These are phyloP conservation scores for Zingel zingel DNA, from an alignment of 2,113 vertebrate species.

Conservation along the genomic window DNA sequence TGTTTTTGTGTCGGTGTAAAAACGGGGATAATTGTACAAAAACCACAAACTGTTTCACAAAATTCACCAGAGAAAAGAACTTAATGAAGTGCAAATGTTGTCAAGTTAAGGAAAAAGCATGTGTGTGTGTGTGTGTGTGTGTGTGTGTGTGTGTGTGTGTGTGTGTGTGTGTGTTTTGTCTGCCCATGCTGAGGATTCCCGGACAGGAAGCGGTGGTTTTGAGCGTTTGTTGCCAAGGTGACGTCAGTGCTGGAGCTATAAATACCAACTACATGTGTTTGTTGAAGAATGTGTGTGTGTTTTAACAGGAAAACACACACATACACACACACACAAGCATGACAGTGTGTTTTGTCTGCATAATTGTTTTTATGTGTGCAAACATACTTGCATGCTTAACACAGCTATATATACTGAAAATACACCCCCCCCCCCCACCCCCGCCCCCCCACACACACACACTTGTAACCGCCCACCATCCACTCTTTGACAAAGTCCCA, in stretches of 20 bases:
- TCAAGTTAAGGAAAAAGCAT: too few relatives aligned
- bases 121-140: conserved; percentile 13
- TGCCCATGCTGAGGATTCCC: conserved; percentile 2
- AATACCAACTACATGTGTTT: conserved; percentile 73
- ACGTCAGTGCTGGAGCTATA: conserved; percentile 71
- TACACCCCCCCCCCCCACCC: too few relatives aligned
- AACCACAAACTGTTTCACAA: too few relatives aligned
- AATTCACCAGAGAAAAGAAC: too few relatives aligned
- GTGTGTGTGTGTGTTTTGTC: not conserved
- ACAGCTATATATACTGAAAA: not conserved
- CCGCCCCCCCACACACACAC: not conserved
- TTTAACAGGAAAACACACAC: conserved; percentile 44
- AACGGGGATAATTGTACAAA: not conserved
- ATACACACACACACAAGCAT: conserved; percentile 4
- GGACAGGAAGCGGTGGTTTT: conserved; percentile 57
- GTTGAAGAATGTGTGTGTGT: conserved; percentile 72
- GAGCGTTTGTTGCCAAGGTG: conserved; percentile 51
- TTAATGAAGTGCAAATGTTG: too few relatives aligned
- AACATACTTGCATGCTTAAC: not conserved
- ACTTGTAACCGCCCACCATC: not conserved
- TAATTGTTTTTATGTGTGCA: conserved; percentile 2
- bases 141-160: conserved; percentile 13
- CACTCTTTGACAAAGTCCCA: not conserved
- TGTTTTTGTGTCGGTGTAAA: not conserved
- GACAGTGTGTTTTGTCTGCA: conserved; percentile 12